phyloP scores from a whole-genome alignment of 2,113 vertebrate species.

The Zingel zingel region DNA sequence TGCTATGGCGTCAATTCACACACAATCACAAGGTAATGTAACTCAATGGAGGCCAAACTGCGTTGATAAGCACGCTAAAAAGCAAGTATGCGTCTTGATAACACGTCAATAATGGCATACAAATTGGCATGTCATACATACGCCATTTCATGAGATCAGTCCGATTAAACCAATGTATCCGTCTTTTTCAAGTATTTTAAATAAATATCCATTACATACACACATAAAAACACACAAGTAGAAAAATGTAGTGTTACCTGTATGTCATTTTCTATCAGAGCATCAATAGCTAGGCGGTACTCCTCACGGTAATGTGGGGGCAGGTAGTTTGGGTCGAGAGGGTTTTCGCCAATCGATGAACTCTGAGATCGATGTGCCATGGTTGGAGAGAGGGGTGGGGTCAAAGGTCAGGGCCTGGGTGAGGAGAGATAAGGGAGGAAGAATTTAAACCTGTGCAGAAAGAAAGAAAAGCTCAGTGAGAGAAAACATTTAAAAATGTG shows the following conservation, averaged over 20 bases:
- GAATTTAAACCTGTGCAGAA: slow-evolving; percentile 47
- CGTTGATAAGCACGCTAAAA: too few species aligned
- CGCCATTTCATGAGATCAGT: background rate
- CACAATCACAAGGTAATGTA: too few species aligned
- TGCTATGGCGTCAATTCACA: too few species aligned
- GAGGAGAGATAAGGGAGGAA: background rate
- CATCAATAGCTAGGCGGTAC: slow-evolving; percentile 95
- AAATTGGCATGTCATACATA: too few species aligned
- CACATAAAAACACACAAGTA: background rate
- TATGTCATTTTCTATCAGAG: slow-evolving; percentile 89
- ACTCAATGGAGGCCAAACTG: too few species aligned
- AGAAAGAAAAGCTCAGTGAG: background rate
- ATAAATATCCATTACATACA: background rate
- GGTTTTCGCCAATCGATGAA: slow-evolving; percentile 94
- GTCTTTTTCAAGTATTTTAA: background rate
- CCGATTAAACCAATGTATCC: background rate
- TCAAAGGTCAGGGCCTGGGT: slow-evolving; percentile 47
- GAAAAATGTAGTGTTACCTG: slow-evolving; percentile 75
- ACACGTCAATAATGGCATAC: too few species aligned
- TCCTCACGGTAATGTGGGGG: slow-evolving; percentile 96
- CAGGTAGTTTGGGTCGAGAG: slow-evolving; percentile 93
- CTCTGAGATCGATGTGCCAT: slow-evolving; percentile 98
- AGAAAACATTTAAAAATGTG: background rate
- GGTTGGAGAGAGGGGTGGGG: slow-evolving; percentile 54
- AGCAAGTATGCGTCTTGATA: too few species aligned